Evolutionary conservation across 2,888 invertebrate species (phyloP), one percentile per base, ranked within the genome.

Genomic region (Muschampia plurimacula): DNA sequence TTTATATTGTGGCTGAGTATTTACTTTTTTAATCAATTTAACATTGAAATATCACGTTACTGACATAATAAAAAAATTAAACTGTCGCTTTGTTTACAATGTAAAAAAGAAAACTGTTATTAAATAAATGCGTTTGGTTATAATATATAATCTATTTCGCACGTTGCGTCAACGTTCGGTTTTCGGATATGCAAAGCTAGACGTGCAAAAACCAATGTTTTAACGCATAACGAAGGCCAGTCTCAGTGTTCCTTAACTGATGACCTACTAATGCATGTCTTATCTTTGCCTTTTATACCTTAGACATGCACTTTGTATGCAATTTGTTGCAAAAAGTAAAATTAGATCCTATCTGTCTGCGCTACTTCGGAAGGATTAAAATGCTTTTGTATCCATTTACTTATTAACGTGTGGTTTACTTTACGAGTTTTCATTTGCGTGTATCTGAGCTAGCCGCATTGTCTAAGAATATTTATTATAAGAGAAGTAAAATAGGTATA

Each of bases 201-300:
- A 70, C 62, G 70, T 59, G 69, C 49, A 67, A 72, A 74, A 70
- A 63, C 36, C 72, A 63, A 63, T 68, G 75, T 67, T 67, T 67
- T 74, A 75, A 71, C 69, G 71, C 64, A 32, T 49, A 62, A 70
- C 68, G 74, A 77, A 77, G 76, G 76, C 46, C 74, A 69, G 71
- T 55, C 57, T 41, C 65, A 55, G 52, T 66, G 65, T 70, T 65
- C 44, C 60, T 70, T 57, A 67, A 68, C 65, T 57, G 64, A 39
- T 67, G 67, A 71, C 71, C 71, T 28, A 71, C 71, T 71, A 71
- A 71, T 49, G 59, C 57, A 65, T n/a, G 71, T 39, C 44, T 71
- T 71, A 71, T 71, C 71, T 71, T 39, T 49, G 66, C 66, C n/a
- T 66, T 66, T 71, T 71, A 71, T 66, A 59, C 44, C 59, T 36